A percentile compares a stretch with the other conserved stretches of the same genome.
phyloP scores from a whole-genome alignment of 2,888 invertebrate species.

The Macaria liturata region DNA sequence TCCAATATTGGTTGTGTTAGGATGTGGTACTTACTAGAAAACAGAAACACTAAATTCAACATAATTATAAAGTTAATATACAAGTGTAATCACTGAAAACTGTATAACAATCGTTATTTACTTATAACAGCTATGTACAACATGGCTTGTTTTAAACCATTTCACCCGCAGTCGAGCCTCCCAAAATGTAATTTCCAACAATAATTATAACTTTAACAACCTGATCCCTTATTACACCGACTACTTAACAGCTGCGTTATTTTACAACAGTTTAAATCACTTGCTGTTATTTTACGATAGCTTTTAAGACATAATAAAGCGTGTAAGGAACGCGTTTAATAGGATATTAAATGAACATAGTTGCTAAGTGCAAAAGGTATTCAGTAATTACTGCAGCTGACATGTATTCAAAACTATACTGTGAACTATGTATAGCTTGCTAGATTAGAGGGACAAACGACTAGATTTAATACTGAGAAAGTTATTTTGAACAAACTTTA shows the following conservation, averaged over 20 bases:
- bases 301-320: constrained; percentile 47
- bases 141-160: no score
- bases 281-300: constrained; percentile 46
- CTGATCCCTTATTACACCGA: constrained; percentile 9
- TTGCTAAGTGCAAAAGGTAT: constrained; percentile 50
- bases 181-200: constrained; percentile 5
- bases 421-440: constrained; percentile 24
- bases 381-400: constrained; percentile 51
- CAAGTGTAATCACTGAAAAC: no score
- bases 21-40: no score
- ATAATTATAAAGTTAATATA: no score
- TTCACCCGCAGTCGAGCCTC: not conserved
- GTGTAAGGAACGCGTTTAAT: constrained; percentile 47
- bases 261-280: constrained; percentile 32
- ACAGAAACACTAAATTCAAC: no score
- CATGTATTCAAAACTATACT: constrained; percentile 39
- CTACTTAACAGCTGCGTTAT: constrained; percentile 23
- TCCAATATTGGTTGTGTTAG: no score
- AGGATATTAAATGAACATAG: constrained; percentile 55
- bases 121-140: no score
- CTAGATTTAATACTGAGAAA: no score
- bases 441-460: not conserved
- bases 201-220: constrained; percentile 17
- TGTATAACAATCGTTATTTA: no score
- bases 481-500: no score